Evolutionary conservation across 2,888 invertebrate genomes (phyloP).

Genomic region (Harpalus rufipes): DNA sequence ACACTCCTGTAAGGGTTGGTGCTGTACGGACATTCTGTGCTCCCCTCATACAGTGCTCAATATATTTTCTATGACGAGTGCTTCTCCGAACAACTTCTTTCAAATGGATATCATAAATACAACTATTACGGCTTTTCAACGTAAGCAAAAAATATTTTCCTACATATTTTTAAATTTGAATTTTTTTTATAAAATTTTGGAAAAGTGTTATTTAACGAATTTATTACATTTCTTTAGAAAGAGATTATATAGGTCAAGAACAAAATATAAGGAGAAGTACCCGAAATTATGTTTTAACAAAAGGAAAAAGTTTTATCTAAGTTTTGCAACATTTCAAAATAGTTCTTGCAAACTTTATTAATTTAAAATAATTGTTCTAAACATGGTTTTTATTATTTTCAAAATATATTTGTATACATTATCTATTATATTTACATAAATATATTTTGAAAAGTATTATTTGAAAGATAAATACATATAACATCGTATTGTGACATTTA

Average conservation of each 20-base stretch:
- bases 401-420: background rate
- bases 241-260: background rate
- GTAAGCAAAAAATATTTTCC: background rate
- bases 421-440: background rate
- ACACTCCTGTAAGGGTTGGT: conserved; percentile 9
- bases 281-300: background rate
- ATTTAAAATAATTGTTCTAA: background rate
- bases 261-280: background rate
- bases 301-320: background rate
- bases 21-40: conserved; percentile 1
- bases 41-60: conserved; percentile 22
- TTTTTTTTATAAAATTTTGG: background rate
- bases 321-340: background rate
- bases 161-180: background rate
- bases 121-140: conserved; percentile 1
- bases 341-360: background rate
- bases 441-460: background rate
- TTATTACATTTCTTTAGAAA: background rate
- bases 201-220: background rate
- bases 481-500: too few species aligned
- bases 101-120: conserved; percentile 32
- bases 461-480: background rate
- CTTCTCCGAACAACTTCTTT: background rate
- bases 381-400: background rate
- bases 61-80: conserved; percentile 35